Conservation (phyloP, 2,888 invertebrate genomes). For the Saturnia japonica region DNA sequence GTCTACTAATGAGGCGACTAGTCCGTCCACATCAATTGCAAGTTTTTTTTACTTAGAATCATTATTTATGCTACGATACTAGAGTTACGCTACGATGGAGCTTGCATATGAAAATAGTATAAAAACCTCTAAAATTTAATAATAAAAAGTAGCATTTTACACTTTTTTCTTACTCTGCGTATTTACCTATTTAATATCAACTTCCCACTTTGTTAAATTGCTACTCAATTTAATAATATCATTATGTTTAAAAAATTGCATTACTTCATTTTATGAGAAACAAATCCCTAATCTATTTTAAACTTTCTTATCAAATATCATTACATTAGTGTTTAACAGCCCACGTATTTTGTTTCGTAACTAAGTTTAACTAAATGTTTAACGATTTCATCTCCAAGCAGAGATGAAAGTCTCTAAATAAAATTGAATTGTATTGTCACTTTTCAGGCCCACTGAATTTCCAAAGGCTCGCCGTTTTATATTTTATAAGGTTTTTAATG, state of each 20-base stretch:
- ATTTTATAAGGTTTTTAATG: constrained; percentile 4
- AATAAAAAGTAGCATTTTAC: too few species aligned
- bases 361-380: constrained; percentile 3
- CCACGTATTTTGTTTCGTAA: neutral
- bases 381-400: constrained; percentile 1
- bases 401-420: constrained; percentile 6
- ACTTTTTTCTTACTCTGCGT: too few species aligned
- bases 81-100: neutral
- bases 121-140: neutral
- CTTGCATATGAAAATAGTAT: neutral
- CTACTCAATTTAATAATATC: too few species aligned
- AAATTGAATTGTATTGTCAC: constrained; percentile 8
- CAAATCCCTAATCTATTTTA: neutral
- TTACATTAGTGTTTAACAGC: neutral
- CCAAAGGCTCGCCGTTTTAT: neutral
- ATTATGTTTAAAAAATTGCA: too few species aligned
- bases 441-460: neutral
- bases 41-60: neutral
- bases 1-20: neutral
- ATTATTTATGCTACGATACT: neutral
- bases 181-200: too few species aligned
- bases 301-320: neutral
- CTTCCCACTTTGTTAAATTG: too few species aligned
- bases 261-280: neutral
- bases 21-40: neutral